Percentiles rank a stretch among this genome's conserved stretches.
Conservation (phyloP, 1,140 invertebrate species). For the Stratiolaelaps scimitus region DNA sequence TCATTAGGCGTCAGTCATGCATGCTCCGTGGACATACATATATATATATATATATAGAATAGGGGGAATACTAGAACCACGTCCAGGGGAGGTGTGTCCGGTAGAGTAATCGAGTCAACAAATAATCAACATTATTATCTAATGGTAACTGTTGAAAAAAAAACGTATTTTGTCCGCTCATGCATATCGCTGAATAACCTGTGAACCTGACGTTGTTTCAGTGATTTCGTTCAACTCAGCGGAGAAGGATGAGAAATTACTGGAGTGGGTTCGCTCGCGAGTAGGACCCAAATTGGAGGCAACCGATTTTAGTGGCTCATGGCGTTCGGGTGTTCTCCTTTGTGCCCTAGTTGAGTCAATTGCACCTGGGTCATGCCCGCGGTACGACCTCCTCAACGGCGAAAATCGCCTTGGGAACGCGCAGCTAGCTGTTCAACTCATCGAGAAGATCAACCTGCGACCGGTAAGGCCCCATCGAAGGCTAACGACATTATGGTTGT, state of each 20-base stretch:
- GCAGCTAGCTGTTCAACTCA: constrained; percentile 40
- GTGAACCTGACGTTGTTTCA: too few relatives aligned
- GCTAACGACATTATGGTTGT: too few relatives aligned
- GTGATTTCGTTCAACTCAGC: constrained; percentile 9
- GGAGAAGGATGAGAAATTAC: constrained; percentile 22
- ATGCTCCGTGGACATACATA: too few relatives aligned
- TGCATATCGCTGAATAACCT: too few relatives aligned
- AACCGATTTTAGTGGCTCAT: constrained; percentile 38
- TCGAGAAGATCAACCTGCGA: constrained; percentile 38
- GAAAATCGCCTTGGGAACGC: constrained; percentile 41
- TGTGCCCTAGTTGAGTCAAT: constrained; percentile 41
- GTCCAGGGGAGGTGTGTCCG: too few relatives aligned
- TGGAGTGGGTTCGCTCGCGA: constrained; percentile 14
- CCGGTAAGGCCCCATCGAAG: constrained; percentile 36
- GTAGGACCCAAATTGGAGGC: constrained; percentile 31
- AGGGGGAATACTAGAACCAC: too few relatives aligned
- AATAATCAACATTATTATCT: too few relatives aligned
- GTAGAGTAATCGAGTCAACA: too few relatives aligned
- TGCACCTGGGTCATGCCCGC: constrained; percentile 40
- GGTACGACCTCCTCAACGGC: constrained; percentile 39
- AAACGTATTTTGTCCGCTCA: too few relatives aligned
- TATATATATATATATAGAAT: too few relatives aligned
- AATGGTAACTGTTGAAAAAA: too few relatives aligned
- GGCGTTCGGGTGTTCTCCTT: constrained; percentile 41
- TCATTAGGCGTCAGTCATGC: too few relatives aligned